phyloP scores from a whole-genome alignment of 2,113 vertebrate genomes.

The Castor canadensis region DNA sequence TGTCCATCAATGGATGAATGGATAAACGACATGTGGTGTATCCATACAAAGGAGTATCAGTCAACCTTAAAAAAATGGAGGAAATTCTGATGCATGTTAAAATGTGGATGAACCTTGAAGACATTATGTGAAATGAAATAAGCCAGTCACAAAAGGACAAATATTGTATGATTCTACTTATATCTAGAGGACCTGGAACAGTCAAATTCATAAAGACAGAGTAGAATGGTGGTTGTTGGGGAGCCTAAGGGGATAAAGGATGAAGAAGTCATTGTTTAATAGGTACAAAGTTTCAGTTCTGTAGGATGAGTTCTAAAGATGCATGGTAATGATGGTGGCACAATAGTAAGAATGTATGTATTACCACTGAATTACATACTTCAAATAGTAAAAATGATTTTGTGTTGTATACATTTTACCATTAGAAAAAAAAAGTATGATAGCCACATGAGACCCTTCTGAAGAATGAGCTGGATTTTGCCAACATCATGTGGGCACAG shows the following conservation, averaged over 20 bases:
- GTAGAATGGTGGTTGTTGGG: neutral
- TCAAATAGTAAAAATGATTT: neutral
- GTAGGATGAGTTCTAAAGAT: neutral
- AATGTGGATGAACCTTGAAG: neutral
- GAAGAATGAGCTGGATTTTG: neutral
- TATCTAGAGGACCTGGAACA: neutral
- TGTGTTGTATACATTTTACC: neutral
- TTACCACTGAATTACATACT: neutral
- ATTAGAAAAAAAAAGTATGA: neutral
- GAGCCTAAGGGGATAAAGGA: accelerated
- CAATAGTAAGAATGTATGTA: neutral
- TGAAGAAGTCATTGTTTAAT: neutral
- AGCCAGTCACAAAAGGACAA: neutral
- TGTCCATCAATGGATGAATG: neutral
- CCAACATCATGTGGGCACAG: neutral
- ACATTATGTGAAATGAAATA: neutral
- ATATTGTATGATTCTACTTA: neutral
- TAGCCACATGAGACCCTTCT: neutral
- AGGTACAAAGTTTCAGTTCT: neutral
- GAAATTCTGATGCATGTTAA: neutral
- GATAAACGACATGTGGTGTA: neutral
- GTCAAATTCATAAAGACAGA: neutral
- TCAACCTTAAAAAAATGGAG: neutral
- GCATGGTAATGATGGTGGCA: neutral
- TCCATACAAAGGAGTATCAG: neutral